Conservation (phyloP, 2,888 invertebrate genomes). For the Bellardia pandia region DNA sequence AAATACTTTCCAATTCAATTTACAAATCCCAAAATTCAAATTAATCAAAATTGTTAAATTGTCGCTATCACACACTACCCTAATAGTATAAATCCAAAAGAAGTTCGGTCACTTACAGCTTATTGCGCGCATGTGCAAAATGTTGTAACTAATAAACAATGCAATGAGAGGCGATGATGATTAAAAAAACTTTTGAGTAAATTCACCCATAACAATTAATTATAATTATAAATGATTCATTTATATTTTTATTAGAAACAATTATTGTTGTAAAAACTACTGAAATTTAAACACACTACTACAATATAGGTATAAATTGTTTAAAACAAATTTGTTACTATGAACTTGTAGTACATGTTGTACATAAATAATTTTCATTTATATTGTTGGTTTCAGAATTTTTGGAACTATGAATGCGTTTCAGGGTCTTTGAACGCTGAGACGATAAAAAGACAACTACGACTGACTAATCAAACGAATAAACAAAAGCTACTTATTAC, state of each 20-base stretch:
- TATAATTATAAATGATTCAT: neutral
- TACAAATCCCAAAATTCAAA: too few species aligned
- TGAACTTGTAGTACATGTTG: constrained; percentile 49
- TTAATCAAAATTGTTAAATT: too few species aligned
- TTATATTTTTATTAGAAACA: neutral
- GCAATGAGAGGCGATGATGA: neutral
- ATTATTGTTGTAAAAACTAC: neutral
- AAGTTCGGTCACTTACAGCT: constrained; percentile 53
- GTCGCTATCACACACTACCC: too few species aligned
- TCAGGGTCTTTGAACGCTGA: constrained; percentile 70
- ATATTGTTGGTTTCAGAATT: neutral
- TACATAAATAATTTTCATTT: constrained; percentile 55
- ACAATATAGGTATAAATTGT: neutral
- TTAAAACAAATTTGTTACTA: constrained; percentile 1
- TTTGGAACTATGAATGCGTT: constrained; percentile 59
- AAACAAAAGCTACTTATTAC: constrained; percentile 12
- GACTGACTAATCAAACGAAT: neutral
- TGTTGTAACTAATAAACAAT: constrained; percentile 48
- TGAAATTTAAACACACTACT: neutral
- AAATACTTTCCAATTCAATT: too few species aligned
- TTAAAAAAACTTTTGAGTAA: neutral
- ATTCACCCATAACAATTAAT: neutral
- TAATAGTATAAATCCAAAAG: constrained; percentile 39
- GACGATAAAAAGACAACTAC: constrained; percentile 27
- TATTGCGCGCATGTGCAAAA: constrained; percentile 43